A percentile compares a stretch with the other conserved stretches of the same genome.
These are phyloP conservation scores for Acanthornis magna DNA, from an alignment of 2,797 vertebrate genomes.

Conservation along the genomic window DNA sequence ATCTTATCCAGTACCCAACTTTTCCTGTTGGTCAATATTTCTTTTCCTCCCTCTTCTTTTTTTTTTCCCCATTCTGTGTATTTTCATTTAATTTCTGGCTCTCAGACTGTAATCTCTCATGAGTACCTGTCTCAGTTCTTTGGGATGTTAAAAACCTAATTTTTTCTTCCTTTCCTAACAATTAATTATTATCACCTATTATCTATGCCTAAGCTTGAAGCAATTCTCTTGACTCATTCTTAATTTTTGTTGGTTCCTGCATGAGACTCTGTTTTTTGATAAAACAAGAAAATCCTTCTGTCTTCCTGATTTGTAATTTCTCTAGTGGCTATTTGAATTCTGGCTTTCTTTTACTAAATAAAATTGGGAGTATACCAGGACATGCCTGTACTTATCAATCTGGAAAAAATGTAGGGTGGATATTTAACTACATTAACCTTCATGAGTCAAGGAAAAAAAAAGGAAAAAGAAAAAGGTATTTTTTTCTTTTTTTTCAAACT, in stretches of 20 bases:
- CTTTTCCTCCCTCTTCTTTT: neutral
- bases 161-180: neutral
- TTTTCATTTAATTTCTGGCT: conserved; percentile 8
- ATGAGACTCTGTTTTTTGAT: conserved; percentile 8
- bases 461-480: neutral
- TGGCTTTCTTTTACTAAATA: neutral
- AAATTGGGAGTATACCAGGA: neutral
- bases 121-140: neutral
- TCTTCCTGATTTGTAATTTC: conserved; percentile 23
- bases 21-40: neutral
- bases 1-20: neutral
- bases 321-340: conserved; percentile 20
- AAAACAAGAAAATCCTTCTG: conserved; percentile 36
- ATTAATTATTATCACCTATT: conserved; percentile 56
- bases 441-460: neutral
- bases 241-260: neutral
- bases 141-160: neutral
- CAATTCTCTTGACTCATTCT: conserved; percentile 31
- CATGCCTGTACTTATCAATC: neutral
- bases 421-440: neutral
- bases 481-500: neutral
- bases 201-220: conserved; percentile 13
- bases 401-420: neutral
- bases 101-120: neutral
- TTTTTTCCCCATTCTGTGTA: neutral